Evolutionary conservation across 2,888 invertebrate genomes (phyloP), one percentile per base, ranked within the genome.

Genomic region (Dioctria linearis): DNA sequence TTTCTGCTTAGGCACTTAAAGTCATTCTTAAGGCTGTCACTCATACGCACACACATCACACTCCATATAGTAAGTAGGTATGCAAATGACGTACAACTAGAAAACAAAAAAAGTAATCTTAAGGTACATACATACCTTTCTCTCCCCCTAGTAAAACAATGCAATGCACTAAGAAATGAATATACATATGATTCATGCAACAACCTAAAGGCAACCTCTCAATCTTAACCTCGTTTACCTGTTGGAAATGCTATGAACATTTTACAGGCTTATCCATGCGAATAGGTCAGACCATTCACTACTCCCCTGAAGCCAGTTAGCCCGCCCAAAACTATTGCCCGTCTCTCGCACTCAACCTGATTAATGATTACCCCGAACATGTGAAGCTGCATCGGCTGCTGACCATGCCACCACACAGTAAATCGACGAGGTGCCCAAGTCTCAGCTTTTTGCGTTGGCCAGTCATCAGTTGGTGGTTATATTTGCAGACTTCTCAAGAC

Each of bases 181-280:
- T 63, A 25, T 25, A 25, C 25, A 25, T 25, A 63, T 78, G 76
- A 65, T 78, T 65, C 78, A 78, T 78, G 40, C 59, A 2, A 25
- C 42, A 42, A 61, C 67, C 79, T 13, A 69, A 61, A 69, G 79
- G 69, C 79, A 59, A 69, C 69, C 79, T 69, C 43, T 78, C 65
- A 78, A 78, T 78, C 78, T 66, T 78, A 78, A 65, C 65, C 78
- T 78, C 65, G 78, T 78, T 78, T 78, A 78, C 78, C 63, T 65
- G 78, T 65, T 78, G 75, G 75, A 61, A 59, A 59, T 46, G 46
- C 43, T 57, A 75, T 39, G 43, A 75, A 46, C 75, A 46, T 61
- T 59, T 75, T 61, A 51, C 46, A 25, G 61, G 25, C 11, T 66
- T 78, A 66, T 13, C 75, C 59, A 61, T 61, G 71, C 66, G 78